Base-by-base conservation (phyloP, 2,888 invertebrate genomes). In the Chaitophorus viminalis region DNA sequence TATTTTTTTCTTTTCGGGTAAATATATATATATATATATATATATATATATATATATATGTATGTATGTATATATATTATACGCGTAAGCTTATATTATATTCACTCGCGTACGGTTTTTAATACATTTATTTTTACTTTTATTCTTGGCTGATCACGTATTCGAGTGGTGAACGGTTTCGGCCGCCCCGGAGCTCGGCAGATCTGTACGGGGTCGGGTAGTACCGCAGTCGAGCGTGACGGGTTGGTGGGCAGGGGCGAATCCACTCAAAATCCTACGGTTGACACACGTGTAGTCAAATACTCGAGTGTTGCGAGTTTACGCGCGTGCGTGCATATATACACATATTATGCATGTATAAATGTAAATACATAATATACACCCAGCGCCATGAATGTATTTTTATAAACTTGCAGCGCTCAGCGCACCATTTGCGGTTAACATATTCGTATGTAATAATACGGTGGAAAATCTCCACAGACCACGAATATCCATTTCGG, bases 401-500 rank as follows among this genome's bases (percentile, higher is more conserved):
- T n/a, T n/a, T n/a, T n/a, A n/a, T n/a, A n/a, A n/a, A n/a, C n/a
- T n/a, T n/a, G 14, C 14, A 11, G 46, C 11, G 46, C 11, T 46
- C 46, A 14, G 46, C 46, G 46, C 46, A 54, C 29, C n/a, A n/a
- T n/a, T 68, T 70, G 46, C 31, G 46, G 82, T 70, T 72, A 82
- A 82, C 81, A n/a, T 81, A 68, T 29, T 39, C 46, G 18, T 11
- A 74, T n/a, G n/a, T 74, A 9, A 76, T 76, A 76, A 33, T n/a
- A n/a, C 6, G 52, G 33, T 0, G 25, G 75, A 75, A 74, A n/a
- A 74, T 33, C 54, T 60, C n/a, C 18, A 17, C 39, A 17, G 76
- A 85, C 77, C 76, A 9, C 77, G 33, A 77, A 78, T 78, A 86
- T 86, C 85, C 85, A 78, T 86, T 86, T 86, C 14, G 46, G 52